Conservation (phyloP, 2,797 vertebrate species). For the Sebastolobus alascanus region DNA sequence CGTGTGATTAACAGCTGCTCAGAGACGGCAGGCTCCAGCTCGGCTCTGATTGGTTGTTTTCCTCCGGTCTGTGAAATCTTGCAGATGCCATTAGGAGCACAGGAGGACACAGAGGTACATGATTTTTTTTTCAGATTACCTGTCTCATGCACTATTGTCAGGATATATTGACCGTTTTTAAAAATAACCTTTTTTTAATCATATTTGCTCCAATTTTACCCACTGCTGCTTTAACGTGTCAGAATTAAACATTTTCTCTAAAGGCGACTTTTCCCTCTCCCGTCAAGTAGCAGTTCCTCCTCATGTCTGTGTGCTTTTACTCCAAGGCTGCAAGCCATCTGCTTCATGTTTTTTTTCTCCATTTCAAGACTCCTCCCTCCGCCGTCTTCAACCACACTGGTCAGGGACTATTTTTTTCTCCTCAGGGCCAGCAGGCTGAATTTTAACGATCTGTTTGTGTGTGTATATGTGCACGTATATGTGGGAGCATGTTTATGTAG, state of each 20-base stretch:
- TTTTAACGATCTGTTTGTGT: slow-evolving; percentile 29
- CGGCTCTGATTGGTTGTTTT: no score
- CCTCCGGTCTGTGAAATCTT: no score
- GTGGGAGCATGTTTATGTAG: slow-evolving; percentile 9
- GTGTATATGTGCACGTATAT: neutral
- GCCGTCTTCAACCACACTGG: slow-evolving; percentile 8
- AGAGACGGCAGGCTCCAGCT: no score
- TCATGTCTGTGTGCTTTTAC: neutral
- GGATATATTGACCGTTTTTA: no score
- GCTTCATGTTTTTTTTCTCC: slow-evolving; percentile 28
- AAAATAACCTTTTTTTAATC: no score
- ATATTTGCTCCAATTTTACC: no score
- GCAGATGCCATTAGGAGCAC: no score
- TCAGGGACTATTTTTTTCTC: slow-evolving; percentile 20
- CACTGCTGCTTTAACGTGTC: neutral
- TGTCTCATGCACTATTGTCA: no score
- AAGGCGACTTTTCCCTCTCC: neutral
- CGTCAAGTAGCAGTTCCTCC: neutral
- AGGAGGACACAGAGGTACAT: no score
- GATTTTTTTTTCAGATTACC: no score
- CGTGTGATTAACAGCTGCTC: no score
- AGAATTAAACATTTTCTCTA: neutral
- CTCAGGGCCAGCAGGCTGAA: slow-evolving; percentile 3
- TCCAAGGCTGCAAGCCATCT: slow-evolving; percentile 27
- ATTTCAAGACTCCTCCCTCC: slow-evolving; percentile 22